Evolutionary conservation across 1,140 invertebrate genomes (phyloP).

Genomic region (Sarcophaga peregrina): DNA sequence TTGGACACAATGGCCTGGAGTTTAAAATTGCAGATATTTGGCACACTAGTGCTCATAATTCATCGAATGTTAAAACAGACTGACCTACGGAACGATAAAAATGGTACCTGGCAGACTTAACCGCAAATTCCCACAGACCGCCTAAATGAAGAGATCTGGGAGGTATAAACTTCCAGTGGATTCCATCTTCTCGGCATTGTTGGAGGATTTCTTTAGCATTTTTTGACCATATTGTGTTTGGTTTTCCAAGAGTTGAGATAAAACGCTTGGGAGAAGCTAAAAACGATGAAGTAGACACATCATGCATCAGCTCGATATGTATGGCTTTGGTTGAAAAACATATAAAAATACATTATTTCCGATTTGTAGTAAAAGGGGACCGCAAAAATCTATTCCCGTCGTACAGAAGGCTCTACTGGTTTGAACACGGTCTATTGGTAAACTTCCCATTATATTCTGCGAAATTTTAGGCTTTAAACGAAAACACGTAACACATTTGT

Average conservation of each 20-base stretch:
- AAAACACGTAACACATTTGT: slow-evolving; percentile 32
- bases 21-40: slow-evolving; percentile 42
- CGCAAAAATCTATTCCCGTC: slow-evolving; percentile 43
- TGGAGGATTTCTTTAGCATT: slow-evolving; percentile 47
- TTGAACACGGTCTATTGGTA: slow-evolving; percentile 32
- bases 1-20: slow-evolving; percentile 36
- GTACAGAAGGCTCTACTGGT: too few relatives aligned
- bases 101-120: slow-evolving; percentile 42
- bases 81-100: slow-evolving; percentile 26
- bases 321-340: slow-evolving; percentile 43
- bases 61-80: slow-evolving; percentile 33
- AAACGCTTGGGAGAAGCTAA: slow-evolving; percentile 50
- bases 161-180: slow-evolving; percentile 54
- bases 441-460: slow-evolving; percentile 30
- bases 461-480: too few relatives aligned
- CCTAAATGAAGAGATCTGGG: slow-evolving; percentile 49
- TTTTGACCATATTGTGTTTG: slow-evolving; percentile 53
- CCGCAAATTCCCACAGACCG: slow-evolving; percentile 33
- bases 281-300: slow-evolving; percentile 49
- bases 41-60: slow-evolving; percentile 50
- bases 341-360: slow-evolving; percentile 41
- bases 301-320: slow-evolving; percentile 35
- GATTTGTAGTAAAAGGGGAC: slow-evolving; percentile 43
- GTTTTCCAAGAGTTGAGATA: slow-evolving; percentile 45
- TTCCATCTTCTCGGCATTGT: slow-evolving; percentile 45